Base-by-base conservation (phyloP, 2,888 invertebrate genomes). In the Drosophila seclusa region DNA sequence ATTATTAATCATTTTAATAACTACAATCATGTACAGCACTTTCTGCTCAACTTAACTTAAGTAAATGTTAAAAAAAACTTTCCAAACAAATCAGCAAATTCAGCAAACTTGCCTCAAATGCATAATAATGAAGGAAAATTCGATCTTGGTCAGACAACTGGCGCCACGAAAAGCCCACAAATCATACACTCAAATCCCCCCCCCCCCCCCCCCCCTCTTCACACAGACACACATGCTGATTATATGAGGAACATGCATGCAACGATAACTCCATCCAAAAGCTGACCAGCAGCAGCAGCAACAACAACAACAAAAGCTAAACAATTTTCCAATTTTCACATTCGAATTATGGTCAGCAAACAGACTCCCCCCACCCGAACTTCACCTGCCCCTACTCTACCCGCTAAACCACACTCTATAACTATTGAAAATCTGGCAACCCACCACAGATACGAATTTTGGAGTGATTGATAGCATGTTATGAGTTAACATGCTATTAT, bases 381-480 rank as follows among this genome's bases (percentile, higher is more conserved):
- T 24, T 45, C 45, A 45, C 16, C 8, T 16, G 24, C 16, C 45
- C 16, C 24, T 21, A 4, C 21, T 45, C 45, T 45, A 16, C 24
- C 45, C 29, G 16, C 32, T 34, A 13, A 54, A 27, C 24, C 36
- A 27, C 24, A 18, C 21, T 21, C 62, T 69, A 75, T 62, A 68
- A 64, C 64, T 61, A 60, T 58, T 45, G 50, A 11, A 52, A 77
- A 68, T 49, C 65, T 68, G 48, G 70, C 16, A 78, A 48, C 81
- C 81, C 76, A 78, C 69, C 86, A 55, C 82, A 87, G 90, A 70
- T 88, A 65, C 61, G 65, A 76, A 72, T 68, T 90, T 82, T 76
- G 76, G 73, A 89, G 80, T 90, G 89, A 91, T 90, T 90, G 90
- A 91, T 91, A 83, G 90, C 87, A 91, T 91, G 88, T 87, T 83